Percentiles rank a stretch among this genome's conserved stretches.
Conservation (phyloP, 2,113 vertebrate species). For the Eira barbara region DNA sequence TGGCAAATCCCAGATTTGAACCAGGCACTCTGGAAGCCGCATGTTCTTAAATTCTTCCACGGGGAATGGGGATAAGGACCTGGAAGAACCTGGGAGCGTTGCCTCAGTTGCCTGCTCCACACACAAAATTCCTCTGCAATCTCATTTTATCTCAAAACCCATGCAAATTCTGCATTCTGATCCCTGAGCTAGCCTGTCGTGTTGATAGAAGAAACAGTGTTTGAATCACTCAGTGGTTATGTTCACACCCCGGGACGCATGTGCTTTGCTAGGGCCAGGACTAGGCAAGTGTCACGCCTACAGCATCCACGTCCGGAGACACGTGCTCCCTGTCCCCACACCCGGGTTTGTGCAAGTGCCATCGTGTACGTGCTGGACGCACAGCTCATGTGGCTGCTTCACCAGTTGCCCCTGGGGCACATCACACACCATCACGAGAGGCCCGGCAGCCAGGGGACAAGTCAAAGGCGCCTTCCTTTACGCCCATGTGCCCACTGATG, state of each 20-base stretch:
- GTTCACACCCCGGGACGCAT: fast-evolving
- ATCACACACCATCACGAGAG: fast-evolving
- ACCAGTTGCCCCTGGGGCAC: fast-evolving
- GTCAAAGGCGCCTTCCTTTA: neutral
- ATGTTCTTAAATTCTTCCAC: neutral
- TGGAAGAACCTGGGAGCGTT: neutral
- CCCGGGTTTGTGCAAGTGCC: fast-evolving
- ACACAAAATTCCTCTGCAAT: neutral
- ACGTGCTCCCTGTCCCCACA: neutral
- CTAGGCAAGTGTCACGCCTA: fast-evolving
- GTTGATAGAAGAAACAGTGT: neutral
- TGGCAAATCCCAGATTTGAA: neutral
- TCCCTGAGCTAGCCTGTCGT: fast-evolving
- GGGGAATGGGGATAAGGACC: neutral
- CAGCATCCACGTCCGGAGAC: neutral
- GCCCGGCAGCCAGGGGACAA: neutral
- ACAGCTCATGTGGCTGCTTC: neutral
- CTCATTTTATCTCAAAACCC: neutral
- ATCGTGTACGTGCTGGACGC: fast-evolving
- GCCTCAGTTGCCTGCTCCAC: neutral
- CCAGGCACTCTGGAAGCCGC: neutral
- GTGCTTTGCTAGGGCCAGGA: neutral
- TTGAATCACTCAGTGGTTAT: neutral
- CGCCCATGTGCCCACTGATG: neutral
- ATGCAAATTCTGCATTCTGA: fast-evolving